These are phyloP conservation scores for Syrrhaptes paradoxus DNA, from an alignment of 2,113 vertebrate species.

Conservation along the genomic window DNA sequence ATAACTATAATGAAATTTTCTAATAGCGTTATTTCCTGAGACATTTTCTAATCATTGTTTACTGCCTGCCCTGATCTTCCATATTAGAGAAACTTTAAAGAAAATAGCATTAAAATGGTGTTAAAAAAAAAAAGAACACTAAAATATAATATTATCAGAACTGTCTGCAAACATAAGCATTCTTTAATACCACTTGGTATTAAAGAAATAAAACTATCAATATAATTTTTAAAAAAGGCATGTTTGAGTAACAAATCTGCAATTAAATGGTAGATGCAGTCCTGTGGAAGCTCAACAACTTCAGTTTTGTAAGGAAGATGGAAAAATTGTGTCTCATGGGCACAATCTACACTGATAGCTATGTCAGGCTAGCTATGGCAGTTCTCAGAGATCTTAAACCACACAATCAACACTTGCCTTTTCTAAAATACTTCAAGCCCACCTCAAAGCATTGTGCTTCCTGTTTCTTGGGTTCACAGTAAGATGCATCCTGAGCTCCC, in stretches of 20 bases:
- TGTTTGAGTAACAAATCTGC: not conserved
- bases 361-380: not conserved
- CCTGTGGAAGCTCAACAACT: not conserved
- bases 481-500: not conserved
- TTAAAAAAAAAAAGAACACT: not conserved
- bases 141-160: not conserved
- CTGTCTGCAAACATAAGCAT: not conserved
- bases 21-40: conserved; percentile 12
- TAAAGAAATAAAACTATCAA: not conserved
- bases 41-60: conserved; percentile 4
- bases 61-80: not conserved
- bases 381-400: not conserved
- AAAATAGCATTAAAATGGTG: not conserved
- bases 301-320: not conserved
- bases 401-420: not conserved
- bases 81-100: not conserved
- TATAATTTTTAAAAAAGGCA: not conserved
- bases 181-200: not conserved
- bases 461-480: not conserved
- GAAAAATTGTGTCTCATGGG: not conserved
- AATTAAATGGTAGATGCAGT: not conserved
- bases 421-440: not conserved
- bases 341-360: not conserved
- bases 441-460: not conserved
- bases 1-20: conserved; percentile 11